Evolutionary conservation across 2,888 invertebrate genomes (phyloP).

Genomic region (Alcis repandata): DNA sequence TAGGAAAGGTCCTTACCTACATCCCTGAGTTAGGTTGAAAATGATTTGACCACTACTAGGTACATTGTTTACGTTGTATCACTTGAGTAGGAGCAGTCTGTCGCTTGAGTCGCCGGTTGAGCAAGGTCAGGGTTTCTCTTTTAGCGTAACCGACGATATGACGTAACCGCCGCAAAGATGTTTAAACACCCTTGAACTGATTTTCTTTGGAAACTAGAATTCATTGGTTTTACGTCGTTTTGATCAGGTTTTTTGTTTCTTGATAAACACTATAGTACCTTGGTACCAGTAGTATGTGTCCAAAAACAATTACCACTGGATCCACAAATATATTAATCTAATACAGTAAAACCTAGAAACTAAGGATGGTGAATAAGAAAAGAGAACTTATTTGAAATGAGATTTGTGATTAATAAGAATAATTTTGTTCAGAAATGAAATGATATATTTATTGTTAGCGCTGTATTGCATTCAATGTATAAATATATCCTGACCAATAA

Average conservation of each 20-base stretch:
- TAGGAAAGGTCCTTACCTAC: too few species aligned
- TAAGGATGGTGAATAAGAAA: too few species aligned
- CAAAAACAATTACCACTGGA: not conserved
- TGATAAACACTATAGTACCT: not conserved
- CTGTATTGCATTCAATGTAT: too few species aligned
- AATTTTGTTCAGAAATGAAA: too few species aligned
- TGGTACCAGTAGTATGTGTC: not conserved
- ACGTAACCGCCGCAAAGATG: slow-evolving; percentile 24
- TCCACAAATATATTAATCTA: too few species aligned
- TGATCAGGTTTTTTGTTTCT: not conserved
- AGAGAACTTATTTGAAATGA: too few species aligned
- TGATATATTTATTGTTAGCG: too few species aligned
- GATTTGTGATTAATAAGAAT: too few species aligned
- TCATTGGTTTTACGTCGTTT: slow-evolving; percentile 4
- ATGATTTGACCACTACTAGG: too few species aligned
- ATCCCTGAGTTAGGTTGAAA: too few species aligned
- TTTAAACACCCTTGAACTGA: slow-evolving; percentile 25
- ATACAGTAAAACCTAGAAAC: not conserved
- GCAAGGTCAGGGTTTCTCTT: slow-evolving; percentile 40
- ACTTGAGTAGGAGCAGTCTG: not conserved
- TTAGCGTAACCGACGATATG: slow-evolving; percentile 27
- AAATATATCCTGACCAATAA: too few species aligned
- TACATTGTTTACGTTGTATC: not conserved
- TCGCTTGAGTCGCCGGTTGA: slow-evolving; percentile 12
- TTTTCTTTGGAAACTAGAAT: slow-evolving; percentile 9